A percentile compares a stretch with the other conserved stretches of the same genome.
These are phyloP conservation scores for Drosophila nigromelanica DNA, from an alignment of 1,140 invertebrate genomes.

Conservation along the genomic window DNA sequence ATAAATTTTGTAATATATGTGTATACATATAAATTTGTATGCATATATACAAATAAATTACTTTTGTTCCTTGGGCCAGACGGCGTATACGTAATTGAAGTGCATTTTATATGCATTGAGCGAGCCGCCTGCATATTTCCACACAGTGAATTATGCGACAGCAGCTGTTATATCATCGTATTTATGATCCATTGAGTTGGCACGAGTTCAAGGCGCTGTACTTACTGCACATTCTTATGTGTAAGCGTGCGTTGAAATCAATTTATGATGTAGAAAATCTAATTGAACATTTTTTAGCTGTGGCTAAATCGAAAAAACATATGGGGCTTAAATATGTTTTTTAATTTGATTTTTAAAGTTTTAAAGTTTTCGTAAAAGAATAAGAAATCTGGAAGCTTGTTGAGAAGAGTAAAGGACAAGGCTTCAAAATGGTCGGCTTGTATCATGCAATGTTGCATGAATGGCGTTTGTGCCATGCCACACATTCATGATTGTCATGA, in stretches of 20 bases:
- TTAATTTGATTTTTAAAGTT: no score
- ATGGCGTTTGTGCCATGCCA: neutral
- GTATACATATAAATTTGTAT: neutral
- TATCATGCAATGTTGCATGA: neutral
- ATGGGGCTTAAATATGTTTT: no score
- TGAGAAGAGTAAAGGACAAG: no score
- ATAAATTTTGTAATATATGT: constrained; percentile 30
- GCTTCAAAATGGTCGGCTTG: no score
- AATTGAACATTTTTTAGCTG: constrained; percentile 7
- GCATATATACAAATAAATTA: neutral
- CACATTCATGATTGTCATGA: constrained; percentile 1
- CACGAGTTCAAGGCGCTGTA: constrained; percentile 5
- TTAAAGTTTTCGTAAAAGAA: no score
- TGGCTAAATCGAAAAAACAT: no score
- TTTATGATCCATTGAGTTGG: constrained; percentile 17
- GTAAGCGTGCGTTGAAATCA: neutral
- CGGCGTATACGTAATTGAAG: constrained; percentile 39
- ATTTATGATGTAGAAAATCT: neutral
- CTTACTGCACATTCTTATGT: neutral
- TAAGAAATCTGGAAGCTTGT: no score
- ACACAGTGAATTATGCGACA: constrained; percentile 24
- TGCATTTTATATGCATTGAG: constrained; percentile 17
- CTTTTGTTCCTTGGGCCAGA: constrained; percentile 3
- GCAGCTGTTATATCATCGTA: constrained; percentile 5
- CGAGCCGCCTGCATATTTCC: constrained; percentile 12